Conservation (phyloP, 2,888 invertebrate genomes). For the Cheilosia soror region DNA sequence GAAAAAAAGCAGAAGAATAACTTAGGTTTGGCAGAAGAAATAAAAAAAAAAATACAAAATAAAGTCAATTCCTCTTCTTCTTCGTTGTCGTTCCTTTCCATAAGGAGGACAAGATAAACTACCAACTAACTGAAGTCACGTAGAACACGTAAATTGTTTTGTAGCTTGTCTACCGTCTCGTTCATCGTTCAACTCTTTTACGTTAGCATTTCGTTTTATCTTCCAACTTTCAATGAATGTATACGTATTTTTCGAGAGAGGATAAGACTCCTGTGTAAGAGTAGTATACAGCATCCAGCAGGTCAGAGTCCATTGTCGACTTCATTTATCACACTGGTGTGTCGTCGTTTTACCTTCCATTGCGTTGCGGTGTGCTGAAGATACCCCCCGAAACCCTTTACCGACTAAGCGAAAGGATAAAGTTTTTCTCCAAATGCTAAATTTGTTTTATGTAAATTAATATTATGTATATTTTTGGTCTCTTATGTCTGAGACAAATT, state of each 20-base stretch:
- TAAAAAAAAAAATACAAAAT: constrained; percentile 1
- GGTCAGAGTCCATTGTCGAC: constrained; percentile 70
- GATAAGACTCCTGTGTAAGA: constrained; percentile 25
- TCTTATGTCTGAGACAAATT: constrained; percentile 4
- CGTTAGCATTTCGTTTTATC: constrained; percentile 42
- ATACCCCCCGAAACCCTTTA: not conserved
- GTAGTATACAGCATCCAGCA: constrained; percentile 6
- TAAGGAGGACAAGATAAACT: constrained; percentile 61
- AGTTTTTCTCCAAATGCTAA: constrained; percentile 48
- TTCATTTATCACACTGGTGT: constrained; percentile 64
- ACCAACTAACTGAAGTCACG: constrained; percentile 74
- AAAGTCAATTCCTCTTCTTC: constrained; percentile 34
- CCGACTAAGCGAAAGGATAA: constrained; percentile 46
- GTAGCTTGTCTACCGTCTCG: constrained; percentile 70
- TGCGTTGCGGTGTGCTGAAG: constrained; percentile 3
- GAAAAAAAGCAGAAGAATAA: constrained; percentile 27
- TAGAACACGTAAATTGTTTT: constrained; percentile 75
- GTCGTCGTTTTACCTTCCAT: constrained; percentile 48
- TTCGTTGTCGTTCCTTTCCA: constrained; percentile 10
- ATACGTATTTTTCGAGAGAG: not conserved
- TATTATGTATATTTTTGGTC: constrained; percentile 2
- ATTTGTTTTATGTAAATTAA: constrained; percentile 57
- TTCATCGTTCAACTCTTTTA: constrained; percentile 69
- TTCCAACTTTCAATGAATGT: constrained; percentile 39
- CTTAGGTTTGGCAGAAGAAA: constrained; percentile 39